Evolutionary conservation across 2,888 invertebrate genomes (phyloP).

Genomic region (Drosophila dives): DNA sequence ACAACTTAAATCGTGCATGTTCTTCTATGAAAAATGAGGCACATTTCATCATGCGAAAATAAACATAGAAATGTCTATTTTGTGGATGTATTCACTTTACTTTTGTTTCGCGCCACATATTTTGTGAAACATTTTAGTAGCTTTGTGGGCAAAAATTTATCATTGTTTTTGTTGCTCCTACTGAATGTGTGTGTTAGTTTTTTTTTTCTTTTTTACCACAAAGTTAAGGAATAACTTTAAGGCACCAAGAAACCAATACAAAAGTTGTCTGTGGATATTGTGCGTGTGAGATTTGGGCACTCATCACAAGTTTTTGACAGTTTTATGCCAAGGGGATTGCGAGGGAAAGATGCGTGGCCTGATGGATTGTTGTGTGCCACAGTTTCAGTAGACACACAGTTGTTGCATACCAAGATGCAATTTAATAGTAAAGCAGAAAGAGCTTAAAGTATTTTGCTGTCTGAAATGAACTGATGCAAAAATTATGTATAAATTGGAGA

Average conservation of each 20-base stretch:
- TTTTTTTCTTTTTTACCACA: slow-evolving; percentile 5
- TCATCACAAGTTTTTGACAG: slow-evolving; percentile 67
- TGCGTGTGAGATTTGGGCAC: slow-evolving; percentile 49
- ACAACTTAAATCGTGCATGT: slow-evolving; percentile 46
- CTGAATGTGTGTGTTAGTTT: slow-evolving; percentile 2
- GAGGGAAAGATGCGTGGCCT: slow-evolving; percentile 28
- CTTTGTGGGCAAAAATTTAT: slow-evolving; percentile 65
- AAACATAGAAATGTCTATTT: background rate
- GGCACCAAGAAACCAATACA: slow-evolving; percentile 17
- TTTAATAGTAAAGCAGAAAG: slow-evolving; percentile 34
- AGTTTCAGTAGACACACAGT: slow-evolving; percentile 36
- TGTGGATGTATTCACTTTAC: slow-evolving; percentile 45
- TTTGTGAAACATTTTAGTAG: slow-evolving; percentile 62
- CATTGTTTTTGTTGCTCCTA: slow-evolving; percentile 42
- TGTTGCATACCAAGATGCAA: slow-evolving; percentile 40
- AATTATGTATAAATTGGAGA: slow-evolving; percentile 78
- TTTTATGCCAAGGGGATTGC: slow-evolving; percentile 52
- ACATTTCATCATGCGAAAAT: slow-evolving; percentile 63
- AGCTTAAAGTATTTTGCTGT: slow-evolving; percentile 66
- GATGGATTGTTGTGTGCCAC: slow-evolving; percentile 67
- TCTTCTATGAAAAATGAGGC: slow-evolving; percentile 60
- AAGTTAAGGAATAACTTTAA: slow-evolving; percentile 52
- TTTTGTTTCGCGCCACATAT: slow-evolving; percentile 50
- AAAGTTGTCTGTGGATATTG: slow-evolving; percentile 6
- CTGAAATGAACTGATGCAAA: slow-evolving; percentile 52